Conservation (phyloP, 1,140 invertebrate species). For the Drosophila parabipectinata region DNA sequence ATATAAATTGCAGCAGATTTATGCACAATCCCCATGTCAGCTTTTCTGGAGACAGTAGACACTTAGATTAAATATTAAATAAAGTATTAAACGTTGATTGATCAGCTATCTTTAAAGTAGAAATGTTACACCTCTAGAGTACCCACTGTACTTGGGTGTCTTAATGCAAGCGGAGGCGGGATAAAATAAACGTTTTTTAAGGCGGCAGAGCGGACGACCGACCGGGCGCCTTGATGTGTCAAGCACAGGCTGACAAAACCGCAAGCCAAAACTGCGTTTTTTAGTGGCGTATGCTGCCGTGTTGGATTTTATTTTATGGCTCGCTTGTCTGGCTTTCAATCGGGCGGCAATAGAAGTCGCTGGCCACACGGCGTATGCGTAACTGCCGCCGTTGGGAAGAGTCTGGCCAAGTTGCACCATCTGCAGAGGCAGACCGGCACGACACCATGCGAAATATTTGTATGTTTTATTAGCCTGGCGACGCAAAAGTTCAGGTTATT, state of each 20-base stretch:
- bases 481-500: conserved; percentile 54
- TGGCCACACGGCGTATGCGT: conserved; percentile 58
- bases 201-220: conserved; percentile 16
- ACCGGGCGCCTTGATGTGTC: conserved; percentile 70
- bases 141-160: conserved; percentile 3
- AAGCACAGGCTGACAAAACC: conserved; percentile 49
- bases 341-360: conserved; percentile 23
- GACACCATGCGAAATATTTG: conserved; percentile 42
- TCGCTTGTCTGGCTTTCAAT: conserved; percentile 27
- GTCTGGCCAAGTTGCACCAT: conserved; percentile 43
- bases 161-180: conserved; percentile 22
- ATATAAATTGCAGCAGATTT: conserved; percentile 77
- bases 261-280: conserved; percentile 50
- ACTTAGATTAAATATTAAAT: background rate
- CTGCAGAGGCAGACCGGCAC: conserved; percentile 11
- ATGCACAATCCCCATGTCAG: conserved; percentile 11
- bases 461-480: conserved; percentile 36
- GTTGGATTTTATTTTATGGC: conserved; percentile 68
- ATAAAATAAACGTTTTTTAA: conserved; percentile 1
- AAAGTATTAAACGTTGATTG: too few species aligned
- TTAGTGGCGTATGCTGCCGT: conserved; percentile 34
- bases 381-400: conserved; percentile 37
- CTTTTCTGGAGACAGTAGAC: background rate
- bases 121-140: background rate
- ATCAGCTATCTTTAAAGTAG: too few species aligned